Evolutionary conservation across 2,888 invertebrate species (phyloP).

Genomic region (Hofmannophila pseudospretella): DNA sequence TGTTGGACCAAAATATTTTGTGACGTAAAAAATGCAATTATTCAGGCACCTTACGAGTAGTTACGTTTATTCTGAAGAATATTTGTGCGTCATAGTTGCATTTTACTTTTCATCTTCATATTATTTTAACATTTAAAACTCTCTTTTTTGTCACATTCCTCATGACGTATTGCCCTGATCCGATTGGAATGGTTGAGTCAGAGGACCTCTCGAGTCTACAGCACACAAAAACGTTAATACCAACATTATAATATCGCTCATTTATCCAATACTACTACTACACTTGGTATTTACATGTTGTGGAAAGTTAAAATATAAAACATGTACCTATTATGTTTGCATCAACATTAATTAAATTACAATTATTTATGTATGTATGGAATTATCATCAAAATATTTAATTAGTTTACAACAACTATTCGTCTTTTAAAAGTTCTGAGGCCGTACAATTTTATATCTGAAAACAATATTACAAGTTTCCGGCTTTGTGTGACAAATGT

Average conservation of each 20-base stretch:
- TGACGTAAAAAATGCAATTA: conserved; percentile 55
- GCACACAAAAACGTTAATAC: conserved; percentile 32
- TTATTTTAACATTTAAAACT: conserved; percentile 22
- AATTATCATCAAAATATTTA: conserved; percentile 18
- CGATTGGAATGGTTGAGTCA: conserved; percentile 60
- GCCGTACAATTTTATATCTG: conserved; percentile 35
- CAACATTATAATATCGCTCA: conserved; percentile 55
- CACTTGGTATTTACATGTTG: conserved; percentile 48
- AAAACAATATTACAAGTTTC: conserved; percentile 18
- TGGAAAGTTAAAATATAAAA: conserved; percentile 40
- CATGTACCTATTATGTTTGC: conserved; percentile 15
- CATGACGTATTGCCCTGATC: conserved; percentile 29
- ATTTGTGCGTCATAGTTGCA: conserved; percentile 55
- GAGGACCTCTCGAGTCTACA: conserved; percentile 29
- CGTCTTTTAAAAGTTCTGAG: conserved; percentile 60
- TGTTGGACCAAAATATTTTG: conserved; percentile 40
- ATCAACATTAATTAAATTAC: neutral
- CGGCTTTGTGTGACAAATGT: conserved; percentile 20
- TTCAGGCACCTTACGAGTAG: conserved; percentile 47
- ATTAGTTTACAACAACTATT: conserved; percentile 44
- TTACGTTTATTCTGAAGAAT: conserved; percentile 20
- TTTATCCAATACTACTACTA: conserved; percentile 33
- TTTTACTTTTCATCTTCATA: conserved; percentile 26
- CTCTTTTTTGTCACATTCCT: conserved; percentile 28
- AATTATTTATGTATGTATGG: conserved; percentile 6